Evolutionary conservation across 2,113 vertebrate species (phyloP).

Genomic region (Halcyon senegalensis): DNA sequence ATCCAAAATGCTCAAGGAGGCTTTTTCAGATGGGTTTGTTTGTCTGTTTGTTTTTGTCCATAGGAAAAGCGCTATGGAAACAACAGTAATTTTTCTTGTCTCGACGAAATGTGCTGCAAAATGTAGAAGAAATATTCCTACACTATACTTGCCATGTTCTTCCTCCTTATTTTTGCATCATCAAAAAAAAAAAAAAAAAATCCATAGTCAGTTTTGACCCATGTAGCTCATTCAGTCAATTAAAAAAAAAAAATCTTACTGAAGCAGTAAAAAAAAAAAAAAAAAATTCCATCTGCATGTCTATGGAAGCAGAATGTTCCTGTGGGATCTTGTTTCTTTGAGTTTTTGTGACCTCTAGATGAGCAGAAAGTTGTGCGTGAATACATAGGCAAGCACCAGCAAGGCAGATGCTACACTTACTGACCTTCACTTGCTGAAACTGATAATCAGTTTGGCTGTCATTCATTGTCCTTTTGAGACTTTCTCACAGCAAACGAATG

Average conservation of each 20-base stretch:
- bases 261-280: not conserved
- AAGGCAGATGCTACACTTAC: conserved; percentile 69
- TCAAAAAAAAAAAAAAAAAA: not conserved
- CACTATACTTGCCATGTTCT: not conserved
- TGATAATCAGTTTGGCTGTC: conserved; percentile 70
- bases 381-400: conserved; percentile 51
- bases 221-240: not conserved
- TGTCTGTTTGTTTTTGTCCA: not conserved
- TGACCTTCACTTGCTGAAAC: conserved; percentile 62
- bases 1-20: not conserved
- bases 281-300: not conserved
- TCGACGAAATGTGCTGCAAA: not conserved
- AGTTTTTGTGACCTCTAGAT: conserved; percentile 57
- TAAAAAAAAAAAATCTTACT: not conserved
- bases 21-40: not conserved
- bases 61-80: not conserved
- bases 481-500: conserved; percentile 52
- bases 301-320: not conserved
- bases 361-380: conserved; percentile 24
- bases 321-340: conserved; percentile 51
- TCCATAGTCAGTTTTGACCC: too few relatives aligned
- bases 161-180: not conserved
- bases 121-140: not conserved
- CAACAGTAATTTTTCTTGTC: not conserved
- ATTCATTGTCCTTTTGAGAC: conserved; percentile 66